These are phyloP conservation scores for Apogon talboti DNA, from an alignment of 2,797 vertebrate genomes.

Conservation along the genomic window DNA sequence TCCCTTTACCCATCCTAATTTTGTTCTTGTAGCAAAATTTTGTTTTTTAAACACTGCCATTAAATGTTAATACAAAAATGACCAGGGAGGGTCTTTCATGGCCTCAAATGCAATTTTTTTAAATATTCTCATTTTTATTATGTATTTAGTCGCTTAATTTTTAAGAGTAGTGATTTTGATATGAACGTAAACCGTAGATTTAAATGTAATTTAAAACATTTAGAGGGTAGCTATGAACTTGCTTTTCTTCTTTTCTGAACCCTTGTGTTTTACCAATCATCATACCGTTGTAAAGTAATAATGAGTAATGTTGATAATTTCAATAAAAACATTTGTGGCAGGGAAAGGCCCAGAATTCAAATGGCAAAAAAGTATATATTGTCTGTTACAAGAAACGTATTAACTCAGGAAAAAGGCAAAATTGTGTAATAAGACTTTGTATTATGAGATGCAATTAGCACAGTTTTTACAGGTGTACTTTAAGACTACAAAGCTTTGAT, in stretches of 20 bases:
- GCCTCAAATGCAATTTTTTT: conserved; percentile 98
- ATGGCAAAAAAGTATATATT: conserved; percentile 92
- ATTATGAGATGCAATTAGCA: conserved; percentile 86
- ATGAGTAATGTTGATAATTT: conserved; percentile 85
- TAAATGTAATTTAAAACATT: conserved; percentile 94
- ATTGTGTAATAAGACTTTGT: conserved; percentile 86
- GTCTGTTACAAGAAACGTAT: conserved; percentile 90
- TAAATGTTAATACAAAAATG: conserved; percentile 97
- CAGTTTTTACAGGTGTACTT: conserved; percentile 84
- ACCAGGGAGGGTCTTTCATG: conserved; percentile 95
- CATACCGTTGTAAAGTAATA: conserved; percentile 93
- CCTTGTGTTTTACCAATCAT: conserved; percentile 94
- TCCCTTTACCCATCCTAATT: conserved; percentile 76
- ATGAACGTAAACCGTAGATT: conserved; percentile 88
- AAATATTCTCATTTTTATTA: conserved; percentile 84
- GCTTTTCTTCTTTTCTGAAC: conserved; percentile 84
- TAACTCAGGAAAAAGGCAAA: conserved; percentile 89
- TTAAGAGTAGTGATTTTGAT: conserved; percentile 88
- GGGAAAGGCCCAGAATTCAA: conserved; percentile 96
- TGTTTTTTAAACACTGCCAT: conserved; percentile 93
- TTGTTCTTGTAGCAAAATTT: conserved; percentile 84
- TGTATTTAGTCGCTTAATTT: conserved; percentile 89
- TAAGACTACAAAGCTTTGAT: conserved; percentile 82
- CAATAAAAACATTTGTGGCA: conserved; percentile 88
- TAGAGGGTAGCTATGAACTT: conserved; percentile 85